Evolutionary conservation across 1,140 invertebrate species (phyloP).

Genomic region (Delia radicum): DNA sequence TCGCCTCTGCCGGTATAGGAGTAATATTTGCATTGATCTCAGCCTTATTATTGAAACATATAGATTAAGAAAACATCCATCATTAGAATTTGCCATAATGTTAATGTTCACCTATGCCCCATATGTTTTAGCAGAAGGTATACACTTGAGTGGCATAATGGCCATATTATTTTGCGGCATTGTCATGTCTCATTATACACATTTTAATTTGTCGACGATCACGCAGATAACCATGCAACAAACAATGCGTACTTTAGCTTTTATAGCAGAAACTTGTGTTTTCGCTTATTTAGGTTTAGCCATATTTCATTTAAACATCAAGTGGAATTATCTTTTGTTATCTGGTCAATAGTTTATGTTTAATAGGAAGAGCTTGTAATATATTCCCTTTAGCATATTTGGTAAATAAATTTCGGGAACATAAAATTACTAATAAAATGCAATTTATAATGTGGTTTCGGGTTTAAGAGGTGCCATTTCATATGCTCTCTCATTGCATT

Average conservation of each 20-base stretch:
- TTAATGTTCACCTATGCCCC: slow-evolving; percentile 97
- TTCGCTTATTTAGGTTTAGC: slow-evolving; percentile 99
- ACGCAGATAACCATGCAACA: slow-evolving; percentile 99
- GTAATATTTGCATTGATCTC: slow-evolving; percentile 91
- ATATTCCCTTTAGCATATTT: slow-evolving; percentile 94
- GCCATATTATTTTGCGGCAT: slow-evolving; percentile 98
- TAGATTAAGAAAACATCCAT: slow-evolving; percentile 97
- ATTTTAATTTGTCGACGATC: slow-evolving; percentile 96
- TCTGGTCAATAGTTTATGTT: slow-evolving; percentile 93
- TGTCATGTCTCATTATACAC: slow-evolving; percentile 99
- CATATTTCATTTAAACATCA: slow-evolving; percentile 90
- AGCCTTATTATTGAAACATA: slow-evolving; percentile 91
- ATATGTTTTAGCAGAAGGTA: slow-evolving; percentile 94
- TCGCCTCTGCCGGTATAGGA: slow-evolving; percentile 97
- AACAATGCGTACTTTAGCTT: slow-evolving; percentile 95
- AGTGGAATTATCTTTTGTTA: slow-evolving; percentile 78
- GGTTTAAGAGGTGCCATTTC: slow-evolving; percentile 95
- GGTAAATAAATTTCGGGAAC: slow-evolving; percentile 94
- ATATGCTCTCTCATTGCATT: slow-evolving; percentile 94
- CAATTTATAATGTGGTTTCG: slow-evolving; percentile 99
- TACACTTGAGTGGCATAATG: slow-evolving; percentile 85
- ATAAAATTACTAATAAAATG: slow-evolving; percentile 97
- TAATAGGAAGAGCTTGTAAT: slow-evolving; percentile 92
- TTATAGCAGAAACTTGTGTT: slow-evolving; percentile 97
- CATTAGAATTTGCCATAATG: slow-evolving; percentile 97